Evolutionary conservation across 2,888 invertebrate genomes (phyloP), one percentile per base, ranked within the genome.

Genomic region (Chloroclysta siterata): DNA sequence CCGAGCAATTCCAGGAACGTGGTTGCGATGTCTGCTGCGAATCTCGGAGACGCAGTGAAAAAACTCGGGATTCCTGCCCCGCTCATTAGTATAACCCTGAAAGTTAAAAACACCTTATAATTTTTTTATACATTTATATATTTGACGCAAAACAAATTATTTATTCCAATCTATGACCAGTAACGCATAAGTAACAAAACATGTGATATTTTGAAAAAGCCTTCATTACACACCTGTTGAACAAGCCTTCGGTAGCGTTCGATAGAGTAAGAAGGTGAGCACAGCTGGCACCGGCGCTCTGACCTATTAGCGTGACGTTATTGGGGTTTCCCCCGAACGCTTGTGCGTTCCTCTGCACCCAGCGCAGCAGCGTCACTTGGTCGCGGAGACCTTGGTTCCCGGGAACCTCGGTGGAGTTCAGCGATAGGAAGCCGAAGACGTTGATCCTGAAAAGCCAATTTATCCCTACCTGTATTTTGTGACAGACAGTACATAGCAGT

Each of bases 341-440:
- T 0, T 66, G 66, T 5, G 87, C 89, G 72, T 93, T 93, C 46
- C 65, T 65, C 66, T 74, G 79, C 73, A 93, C 88, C 93, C 93
- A 93, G 41, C 78, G 79, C 67, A 93, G 81, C 60, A 92, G 76
- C 17, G 89, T 87, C 55, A 92, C 76, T 68, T 82, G 79, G 72
- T 93, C 93, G 1, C 92, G 85, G 14, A 93, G 77, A 0, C 89
- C 93, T 59, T 84, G 84, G 80, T 93, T 93, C 15, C 92, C 93
- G 22, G 93, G 93, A 7, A 91, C 73, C 60, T 78, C 71, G 0
- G 79, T 55, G 0, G 87, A 80, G 70, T 87, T 85, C 57, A 91
- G 75, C 0, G 88, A 88, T n/a, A 93, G 80, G 73, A 91, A 93
- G n/a, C 93, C 94, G 63, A 93, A 84, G 2, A 87, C 84, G 66